These are phyloP conservation scores for Gobiocypris rarus DNA, from an alignment of 2,113 vertebrate species.

Conservation along the genomic window DNA sequence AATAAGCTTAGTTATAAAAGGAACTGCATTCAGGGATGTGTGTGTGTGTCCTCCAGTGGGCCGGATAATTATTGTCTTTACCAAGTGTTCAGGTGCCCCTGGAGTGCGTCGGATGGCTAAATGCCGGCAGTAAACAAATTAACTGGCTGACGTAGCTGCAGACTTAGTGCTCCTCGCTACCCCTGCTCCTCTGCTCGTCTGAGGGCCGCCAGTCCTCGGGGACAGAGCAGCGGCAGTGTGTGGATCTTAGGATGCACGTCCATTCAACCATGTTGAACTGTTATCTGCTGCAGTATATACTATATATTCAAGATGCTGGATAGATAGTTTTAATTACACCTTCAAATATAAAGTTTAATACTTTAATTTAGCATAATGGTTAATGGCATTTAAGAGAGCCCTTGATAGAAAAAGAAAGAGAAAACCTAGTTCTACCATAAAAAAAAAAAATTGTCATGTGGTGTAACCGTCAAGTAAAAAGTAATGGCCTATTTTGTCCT, in stretches of 20 bases:
- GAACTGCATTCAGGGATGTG: constrained; percentile 37
- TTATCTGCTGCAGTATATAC: neutral
- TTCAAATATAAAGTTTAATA: neutral
- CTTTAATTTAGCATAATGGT: neutral
- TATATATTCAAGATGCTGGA: neutral
- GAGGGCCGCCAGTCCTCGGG: constrained; percentile 19
- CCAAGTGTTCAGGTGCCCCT: constrained; percentile 57
- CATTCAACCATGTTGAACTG: neutral
- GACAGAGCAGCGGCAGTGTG: constrained; percentile 8
- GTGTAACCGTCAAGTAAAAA: neutral
- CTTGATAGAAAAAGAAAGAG: neutral
- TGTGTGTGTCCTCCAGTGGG: constrained; percentile 56
- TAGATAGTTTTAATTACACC: neutral
- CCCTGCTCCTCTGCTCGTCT: neutral
- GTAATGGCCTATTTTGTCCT: neutral
- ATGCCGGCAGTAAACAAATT: constrained; percentile 55
- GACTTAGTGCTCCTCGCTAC: constrained; percentile 21
- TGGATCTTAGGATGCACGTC: constrained; percentile 22
- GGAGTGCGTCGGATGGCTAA: constrained; percentile 39
- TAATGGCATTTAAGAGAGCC: neutral
- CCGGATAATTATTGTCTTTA: constrained; percentile 56
- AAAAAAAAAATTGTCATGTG: neutral
- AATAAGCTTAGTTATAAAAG: constrained; percentile 49
- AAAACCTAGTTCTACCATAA: neutral
- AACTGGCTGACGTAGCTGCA: constrained; percentile 51